phyloP scores from a whole-genome alignment of 2,888 invertebrate species.

The Rhaphigaster nebulosa region DNA sequence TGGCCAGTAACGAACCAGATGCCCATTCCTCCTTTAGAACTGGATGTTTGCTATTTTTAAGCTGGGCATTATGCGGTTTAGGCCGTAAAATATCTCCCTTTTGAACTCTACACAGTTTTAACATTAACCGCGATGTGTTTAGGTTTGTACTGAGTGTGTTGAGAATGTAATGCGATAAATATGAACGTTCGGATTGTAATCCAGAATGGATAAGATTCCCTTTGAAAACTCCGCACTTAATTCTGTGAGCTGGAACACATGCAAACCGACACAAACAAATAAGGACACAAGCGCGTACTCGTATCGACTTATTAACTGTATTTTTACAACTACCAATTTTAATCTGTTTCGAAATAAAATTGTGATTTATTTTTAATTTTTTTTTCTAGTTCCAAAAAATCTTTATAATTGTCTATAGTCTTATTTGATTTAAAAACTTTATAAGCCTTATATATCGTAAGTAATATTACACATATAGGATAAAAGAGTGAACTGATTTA shows the following conservation, averaged over 20 bases:
- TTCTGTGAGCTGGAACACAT: not conserved
- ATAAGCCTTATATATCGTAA: not conserved
- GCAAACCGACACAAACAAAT: not conserved
- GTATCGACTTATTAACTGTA: too few species aligned
- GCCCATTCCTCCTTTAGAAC: slow-evolving; percentile 24
- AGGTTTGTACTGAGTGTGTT: not conserved
- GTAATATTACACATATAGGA: not conserved
- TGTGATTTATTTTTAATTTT: not conserved
- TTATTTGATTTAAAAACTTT: not conserved
- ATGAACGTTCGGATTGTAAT: not conserved
- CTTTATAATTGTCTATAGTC: not conserved
- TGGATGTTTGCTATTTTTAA: slow-evolving; percentile 16
- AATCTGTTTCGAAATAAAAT: too few species aligned
- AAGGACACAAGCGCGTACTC: not conserved
- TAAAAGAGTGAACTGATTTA: not conserved
- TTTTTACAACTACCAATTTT: too few species aligned
- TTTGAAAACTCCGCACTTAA: not conserved
- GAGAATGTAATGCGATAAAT: not conserved
- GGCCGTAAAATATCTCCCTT: slow-evolving; percentile 6
- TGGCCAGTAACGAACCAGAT: not conserved
- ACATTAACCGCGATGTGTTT: slow-evolving; percentile 8
- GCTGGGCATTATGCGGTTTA: not conserved
- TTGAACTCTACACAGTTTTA: not conserved
- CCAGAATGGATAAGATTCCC: not conserved
- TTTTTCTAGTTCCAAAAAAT: not conserved